Base-by-base conservation (phyloP, 2,797 vertebrate species). In the Enteromius unitaeniatus region DNA sequence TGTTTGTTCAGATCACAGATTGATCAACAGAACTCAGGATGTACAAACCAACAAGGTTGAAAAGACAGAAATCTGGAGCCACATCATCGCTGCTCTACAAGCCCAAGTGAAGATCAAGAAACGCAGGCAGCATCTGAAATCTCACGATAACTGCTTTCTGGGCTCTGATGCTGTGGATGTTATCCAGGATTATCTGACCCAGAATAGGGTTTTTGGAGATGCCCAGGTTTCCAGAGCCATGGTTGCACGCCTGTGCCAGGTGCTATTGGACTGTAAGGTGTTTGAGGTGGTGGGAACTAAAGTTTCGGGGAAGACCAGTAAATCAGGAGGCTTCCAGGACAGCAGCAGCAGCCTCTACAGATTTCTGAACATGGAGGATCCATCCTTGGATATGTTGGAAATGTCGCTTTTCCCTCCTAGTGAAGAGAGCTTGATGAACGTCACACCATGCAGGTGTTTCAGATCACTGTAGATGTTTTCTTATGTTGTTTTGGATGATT, bases 121-220 rank as follows among this genome's bases (percentile, higher is more conserved):
- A 45, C 93, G 96, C 19, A 92, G 96, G 37, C 93, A 97, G 82
- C 94, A 95, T 87, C 86, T 99, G 15, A 97, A 95, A 90, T 93
- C 93, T 15, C 94, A 98, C 85, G 91, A 93, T 0, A 94, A 96
- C 92, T 98, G 97, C 64, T 99, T 99, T 78, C 92, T 97, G 1
- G 98, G 98, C 0, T 97, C 96, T 0, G 96, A 98, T 19, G 97
- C 97, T 0, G 97, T 97, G n/a, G 96, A 98, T 11, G 95, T 96
- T 9, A 86, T 98, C 80, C 94, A 93, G 49, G 91, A 93, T 65
- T 92, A 97, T 51, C 92, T 98, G 0, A 88, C 93, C 14, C 93
- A 94, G 78, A 93, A 93, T 78, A 95, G 93, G 87, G 94, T 94
- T 83, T 94, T 97, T 23, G 94, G 95, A 19, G 94, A 97, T 5